Base-by-base conservation (phyloP, 2,113 vertebrate genomes). In the Pycnonotus jocosus region DNA sequence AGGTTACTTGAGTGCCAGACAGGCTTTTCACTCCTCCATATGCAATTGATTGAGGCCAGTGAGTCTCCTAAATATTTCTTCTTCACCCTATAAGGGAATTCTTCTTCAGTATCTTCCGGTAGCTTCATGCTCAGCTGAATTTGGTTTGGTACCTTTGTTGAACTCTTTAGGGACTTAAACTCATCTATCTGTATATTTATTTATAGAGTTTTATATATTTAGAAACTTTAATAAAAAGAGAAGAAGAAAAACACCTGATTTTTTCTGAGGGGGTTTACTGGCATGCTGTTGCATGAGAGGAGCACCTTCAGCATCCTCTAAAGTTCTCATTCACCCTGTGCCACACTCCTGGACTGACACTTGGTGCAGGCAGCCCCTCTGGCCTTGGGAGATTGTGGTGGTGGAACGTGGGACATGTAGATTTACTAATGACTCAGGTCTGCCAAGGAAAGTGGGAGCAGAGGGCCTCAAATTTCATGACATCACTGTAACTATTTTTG, bases 341-440 rank as follows among this genome's bases (percentile, higher is more conserved):
- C 21, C 3, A 0, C 17, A 2, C 23, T 44, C 66, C 28, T 0
- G 1, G 30, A 13, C 66, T 8, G 3, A 12, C 33, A 33, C 19
- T 12, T 28, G 31, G 50, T 10, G 27, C 84, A 62, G 19, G 25
- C 11, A 72, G 19, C 17, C 20, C 23, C 24, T 45, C 25, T 62
- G 61, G 57, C 69, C 65, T 70, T 35, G 25, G 23, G 57, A 84
- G 33, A 7, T 6, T 15, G 19, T 0, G 1, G 51, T 35, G 50
- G 20, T 50, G 40, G 20, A 35, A 37, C 0, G 0, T 24, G 69
- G 64, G 51, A 21, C 8, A 2, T 9, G 12, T 0, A 44, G 24
- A 5, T 6, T 35, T 42, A 20, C 16, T n/a, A 5, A 45, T 69
- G 45, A 21, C 64, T 85, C 1, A 0, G 24, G 58, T 57, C 35